Base-by-base conservation (phyloP, 30 jellyfish, hydroid and myxozoan genomes). In the Clytia hemisphaerica region DNA sequence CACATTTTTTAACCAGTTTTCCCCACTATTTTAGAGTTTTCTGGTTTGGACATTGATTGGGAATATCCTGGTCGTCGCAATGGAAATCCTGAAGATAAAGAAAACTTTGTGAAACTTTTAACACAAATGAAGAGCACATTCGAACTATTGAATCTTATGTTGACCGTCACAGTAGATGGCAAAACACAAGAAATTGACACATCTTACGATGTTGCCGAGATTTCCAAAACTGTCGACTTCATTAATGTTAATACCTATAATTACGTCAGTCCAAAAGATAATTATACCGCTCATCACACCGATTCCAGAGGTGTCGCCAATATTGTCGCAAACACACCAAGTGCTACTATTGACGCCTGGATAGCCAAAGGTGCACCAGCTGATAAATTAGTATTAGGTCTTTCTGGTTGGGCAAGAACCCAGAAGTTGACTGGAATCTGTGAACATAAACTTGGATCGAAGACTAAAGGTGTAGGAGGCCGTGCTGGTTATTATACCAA, bases 291-390 rank as follows among this genome's bases (percentile, higher is more conserved):
- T 5, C 93, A 79, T 51, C 93, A 79, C 75, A 79, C 93, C 9
- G 85, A 78, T 35, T 22, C 69, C 36, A 6, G 22, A 15, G 5
- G 71, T n/a, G 74, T 67, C 12, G 73, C 68, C 38, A 85, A 83
- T 70, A 40, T 32, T 19, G 58, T 65, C n/a, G 65, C 95, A 0
- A 93, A 75, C 53, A 32, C 85, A 18, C 69, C n/a, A n/a, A n/a
- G n/a, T n/a, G n/a, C 45, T 25, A 87, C 95, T 16, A 78, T 83
- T 45, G 93, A 76, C 37, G 57, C 75, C 37, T 83, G 95, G 95
- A 83, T 83, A 75, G 68, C 55, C 29, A 76, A 62, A 5, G 95
- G 95, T 3, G 78, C 79, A 30, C 95, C 95, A 2, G 93, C 95
- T 15, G 69, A 76, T 47, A 76, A 83, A 49, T 49, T 83, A 16